Evolutionary conservation across 2,888 invertebrate species (phyloP).

Genomic region (Macropis europaea): DNA sequence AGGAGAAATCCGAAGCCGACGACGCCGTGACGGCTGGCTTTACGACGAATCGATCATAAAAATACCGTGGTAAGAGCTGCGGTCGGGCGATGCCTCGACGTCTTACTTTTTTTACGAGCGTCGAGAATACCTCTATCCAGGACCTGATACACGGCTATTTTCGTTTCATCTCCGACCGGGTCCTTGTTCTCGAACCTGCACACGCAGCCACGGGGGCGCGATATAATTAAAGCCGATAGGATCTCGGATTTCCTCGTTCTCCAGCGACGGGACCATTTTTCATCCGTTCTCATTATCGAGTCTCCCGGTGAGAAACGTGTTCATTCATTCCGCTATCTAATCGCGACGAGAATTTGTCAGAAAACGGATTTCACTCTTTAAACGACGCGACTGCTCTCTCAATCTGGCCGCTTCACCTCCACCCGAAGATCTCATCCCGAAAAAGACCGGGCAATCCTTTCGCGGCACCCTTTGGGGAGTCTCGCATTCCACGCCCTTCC

Average conservation of each 20-base stretch:
- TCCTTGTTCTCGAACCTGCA: neutral
- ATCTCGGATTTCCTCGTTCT: neutral
- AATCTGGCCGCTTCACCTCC: constrained; percentile 33
- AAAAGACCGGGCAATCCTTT: constrained; percentile 53
- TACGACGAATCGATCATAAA: constrained; percentile 52
- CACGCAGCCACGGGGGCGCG: neutral
- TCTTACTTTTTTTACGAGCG: constrained; percentile 46
- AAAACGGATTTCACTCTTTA: constrained; percentile 19
- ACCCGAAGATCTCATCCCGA: constrained; percentile 37
- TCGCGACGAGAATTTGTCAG: constrained; percentile 33
- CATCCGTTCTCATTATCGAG: constrained; percentile 10
- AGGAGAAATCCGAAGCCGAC: constrained; percentile 13
- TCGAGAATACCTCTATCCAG: neutral
- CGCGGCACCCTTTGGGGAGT: constrained; percentile 54
- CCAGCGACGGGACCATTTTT: constrained; percentile 1
- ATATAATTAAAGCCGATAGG: constrained; percentile 30
- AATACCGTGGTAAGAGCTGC: constrained; percentile 12
- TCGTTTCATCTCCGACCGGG: neutral
- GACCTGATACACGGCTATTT: neutral
- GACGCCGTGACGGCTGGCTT: constrained; percentile 22
- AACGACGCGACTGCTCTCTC: constrained; percentile 6
- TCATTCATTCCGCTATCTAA: constrained; percentile 41
- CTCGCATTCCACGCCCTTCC: constrained; percentile 58
- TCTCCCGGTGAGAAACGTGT: neutral
- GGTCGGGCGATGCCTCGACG: constrained; percentile 18